Evolutionary conservation across 2,797 vertebrate species (phyloP).

Genomic region (Acipenser ruthenus): DNA sequence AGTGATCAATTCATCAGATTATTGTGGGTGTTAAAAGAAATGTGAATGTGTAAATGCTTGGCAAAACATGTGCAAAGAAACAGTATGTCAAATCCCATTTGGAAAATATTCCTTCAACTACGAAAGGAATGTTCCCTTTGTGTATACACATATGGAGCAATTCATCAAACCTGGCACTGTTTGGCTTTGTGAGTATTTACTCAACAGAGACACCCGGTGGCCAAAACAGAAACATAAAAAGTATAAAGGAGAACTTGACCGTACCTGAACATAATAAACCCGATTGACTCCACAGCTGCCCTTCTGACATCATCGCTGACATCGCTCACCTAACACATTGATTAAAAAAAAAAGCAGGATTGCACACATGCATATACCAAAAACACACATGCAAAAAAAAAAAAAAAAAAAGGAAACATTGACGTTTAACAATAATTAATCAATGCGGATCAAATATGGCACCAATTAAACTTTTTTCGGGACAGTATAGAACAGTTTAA

Average conservation of each 20-base stretch:
- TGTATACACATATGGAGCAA: conserved; percentile 29
- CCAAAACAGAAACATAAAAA: not conserved
- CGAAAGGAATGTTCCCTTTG: conserved; percentile 42
- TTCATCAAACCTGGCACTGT: conserved; percentile 29
- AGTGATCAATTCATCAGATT: conserved; percentile 5
- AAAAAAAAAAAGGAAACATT: no score
- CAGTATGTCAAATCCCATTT: conserved; percentile 31
- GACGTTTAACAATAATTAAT: no score
- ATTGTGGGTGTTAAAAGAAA: conserved; percentile 1
- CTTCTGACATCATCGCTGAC: conserved; percentile 95
- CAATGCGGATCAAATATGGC: no score
- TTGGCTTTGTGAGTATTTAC: not conserved
- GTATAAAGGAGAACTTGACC: conserved; percentile 9
- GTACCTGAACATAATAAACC: conserved; percentile 98
- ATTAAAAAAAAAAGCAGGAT: no score
- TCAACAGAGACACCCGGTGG: conserved; percentile 14
- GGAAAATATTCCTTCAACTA: conserved; percentile 33
- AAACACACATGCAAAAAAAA: no score
- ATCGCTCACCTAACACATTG: conserved; percentile 77
- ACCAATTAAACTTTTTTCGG: no score
- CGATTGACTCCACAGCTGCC: conserved; percentile 96
- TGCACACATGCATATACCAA: no score
- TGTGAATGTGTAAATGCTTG: not conserved
- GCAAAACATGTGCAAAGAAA: conserved; percentile 22
- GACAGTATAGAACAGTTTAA: no score